These are phyloP conservation scores for Lycocorax pyrrhopterus DNA, from an alignment of 2,113 vertebrate species.

Conservation along the genomic window DNA sequence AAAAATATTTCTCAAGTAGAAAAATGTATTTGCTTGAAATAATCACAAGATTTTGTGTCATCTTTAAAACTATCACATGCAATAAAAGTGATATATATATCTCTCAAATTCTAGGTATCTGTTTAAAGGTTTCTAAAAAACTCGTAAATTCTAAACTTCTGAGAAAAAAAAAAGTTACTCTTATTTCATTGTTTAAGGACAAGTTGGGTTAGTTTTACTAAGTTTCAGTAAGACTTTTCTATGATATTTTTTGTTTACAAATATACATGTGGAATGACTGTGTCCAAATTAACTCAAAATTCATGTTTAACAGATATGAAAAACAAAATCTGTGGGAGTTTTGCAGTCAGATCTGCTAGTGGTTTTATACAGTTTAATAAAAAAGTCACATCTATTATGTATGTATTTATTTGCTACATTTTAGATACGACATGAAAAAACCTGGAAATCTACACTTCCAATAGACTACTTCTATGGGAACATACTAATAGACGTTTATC, in stretches of 20 bases:
- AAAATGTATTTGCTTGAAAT: background rate
- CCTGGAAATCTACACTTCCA: background rate
- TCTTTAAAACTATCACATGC: background rate
- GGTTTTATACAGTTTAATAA: background rate
- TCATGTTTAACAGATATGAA: background rate
- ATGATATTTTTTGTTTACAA: background rate
- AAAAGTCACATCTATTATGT: background rate
- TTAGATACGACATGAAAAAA: background rate
- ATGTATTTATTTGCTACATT: background rate
- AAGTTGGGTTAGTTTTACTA: background rate
- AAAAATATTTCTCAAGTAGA: background rate
- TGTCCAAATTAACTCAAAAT: conserved; percentile 25
- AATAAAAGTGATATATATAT: background rate
- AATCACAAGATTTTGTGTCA: background rate
- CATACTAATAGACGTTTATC: background rate
- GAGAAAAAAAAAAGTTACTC: background rate
- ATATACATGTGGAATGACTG: background rate
- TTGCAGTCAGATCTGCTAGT: background rate
- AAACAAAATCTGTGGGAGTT: background rate
- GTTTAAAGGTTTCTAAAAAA: background rate
- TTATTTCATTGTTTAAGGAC: background rate
- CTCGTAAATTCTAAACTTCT: background rate
- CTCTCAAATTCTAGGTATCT: background rate
- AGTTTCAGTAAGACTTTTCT: background rate
- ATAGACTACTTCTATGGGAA: background rate